These are phyloP conservation scores for Sebastes dallii DNA, from an alignment of 2,797 vertebrate species.

Conservation along the genomic window DNA sequence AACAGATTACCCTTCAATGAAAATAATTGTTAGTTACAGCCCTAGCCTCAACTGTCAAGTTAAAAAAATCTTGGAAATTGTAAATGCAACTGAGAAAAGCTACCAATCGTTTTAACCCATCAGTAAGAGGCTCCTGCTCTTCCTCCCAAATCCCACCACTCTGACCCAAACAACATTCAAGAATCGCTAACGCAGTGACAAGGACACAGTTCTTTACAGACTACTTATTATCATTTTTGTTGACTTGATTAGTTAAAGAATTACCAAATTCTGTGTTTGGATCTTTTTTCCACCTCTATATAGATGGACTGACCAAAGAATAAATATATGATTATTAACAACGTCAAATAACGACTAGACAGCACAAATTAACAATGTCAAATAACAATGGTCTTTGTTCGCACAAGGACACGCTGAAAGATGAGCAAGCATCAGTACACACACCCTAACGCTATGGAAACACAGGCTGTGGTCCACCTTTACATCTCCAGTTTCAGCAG, in stretches of 20 bases:
- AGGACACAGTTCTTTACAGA: slow-evolving; percentile 12
- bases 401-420: slow-evolving; percentile 27
- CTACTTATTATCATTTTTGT: slow-evolving; percentile 7
- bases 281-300: background rate
- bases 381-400: slow-evolving; percentile 23
- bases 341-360: slow-evolving; percentile 21
- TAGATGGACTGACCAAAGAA: background rate
- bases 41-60: background rate
- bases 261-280: background rate
- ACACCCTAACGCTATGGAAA: slow-evolving; percentile 3
- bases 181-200: slow-evolving; percentile 9
- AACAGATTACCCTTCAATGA: too few relatives aligned
- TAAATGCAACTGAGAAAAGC: slow-evolving; percentile 11
- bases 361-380: slow-evolving; percentile 11
- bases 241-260: slow-evolving; percentile 12
- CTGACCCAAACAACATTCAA: slow-evolving; percentile 10
- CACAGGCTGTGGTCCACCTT: slow-evolving; percentile 31
- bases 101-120: background rate
- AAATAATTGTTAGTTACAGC: too few relatives aligned
- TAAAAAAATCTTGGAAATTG: background rate
- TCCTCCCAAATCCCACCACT: background rate
- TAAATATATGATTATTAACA: slow-evolving; percentile 13
- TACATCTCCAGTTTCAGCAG: slow-evolving; percentile 71
- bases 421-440: slow-evolving; percentile 36
- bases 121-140: background rate